These are phyloP conservation scores for Ptychochromis oligacanthus DNA, from an alignment of 2,113 vertebrate species.

Conservation along the genomic window DNA sequence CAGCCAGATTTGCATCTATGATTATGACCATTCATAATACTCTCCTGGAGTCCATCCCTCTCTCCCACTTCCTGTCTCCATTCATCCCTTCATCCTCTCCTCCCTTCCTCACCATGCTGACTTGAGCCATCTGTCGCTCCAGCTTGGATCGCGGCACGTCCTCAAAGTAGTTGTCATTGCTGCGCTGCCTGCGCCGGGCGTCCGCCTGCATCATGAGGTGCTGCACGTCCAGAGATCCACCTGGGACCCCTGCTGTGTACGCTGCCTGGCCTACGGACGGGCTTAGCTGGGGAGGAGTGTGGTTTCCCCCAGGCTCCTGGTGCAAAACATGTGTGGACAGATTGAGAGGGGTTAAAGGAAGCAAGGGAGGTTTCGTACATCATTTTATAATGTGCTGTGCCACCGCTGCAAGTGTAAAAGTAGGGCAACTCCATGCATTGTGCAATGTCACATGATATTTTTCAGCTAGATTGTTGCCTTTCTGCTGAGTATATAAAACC, in stretches of 20 bases:
- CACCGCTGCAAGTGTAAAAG: slow-evolving; percentile 35
- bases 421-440: slow-evolving; percentile 33
- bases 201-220: slow-evolving; percentile 99
- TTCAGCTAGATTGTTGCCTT: slow-evolving; percentile 3
- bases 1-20: not conserved
- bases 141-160: slow-evolving; percentile 98
- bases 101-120: slow-evolving; percentile 87
- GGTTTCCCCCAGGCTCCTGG: slow-evolving; percentile 95
- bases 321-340: not conserved
- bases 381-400: slow-evolving; percentile 55
- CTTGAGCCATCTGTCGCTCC: slow-evolving; percentile 99
- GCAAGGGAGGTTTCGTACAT: slow-evolving; percentile 43
- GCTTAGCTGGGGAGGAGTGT: slow-evolving; percentile 97
- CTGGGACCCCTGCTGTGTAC: slow-evolving; percentile 88
- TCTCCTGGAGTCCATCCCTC: not conserved
- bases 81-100: slow-evolving; percentile 37
- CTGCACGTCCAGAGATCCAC: slow-evolving; percentile 96
- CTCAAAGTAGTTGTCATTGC: slow-evolving; percentile 99
- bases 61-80: slow-evolving; percentile 22
- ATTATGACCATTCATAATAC: slow-evolving; percentile 49
- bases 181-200: slow-evolving; percentile 96
- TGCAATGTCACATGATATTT: slow-evolving; percentile 34
- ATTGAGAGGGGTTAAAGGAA: not conserved
- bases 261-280: slow-evolving; percentile 94
- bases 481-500: slow-evolving; percentile 2